Base-by-base conservation (phyloP, 2,113 vertebrate species). In the Anseranas semipalmata region DNA sequence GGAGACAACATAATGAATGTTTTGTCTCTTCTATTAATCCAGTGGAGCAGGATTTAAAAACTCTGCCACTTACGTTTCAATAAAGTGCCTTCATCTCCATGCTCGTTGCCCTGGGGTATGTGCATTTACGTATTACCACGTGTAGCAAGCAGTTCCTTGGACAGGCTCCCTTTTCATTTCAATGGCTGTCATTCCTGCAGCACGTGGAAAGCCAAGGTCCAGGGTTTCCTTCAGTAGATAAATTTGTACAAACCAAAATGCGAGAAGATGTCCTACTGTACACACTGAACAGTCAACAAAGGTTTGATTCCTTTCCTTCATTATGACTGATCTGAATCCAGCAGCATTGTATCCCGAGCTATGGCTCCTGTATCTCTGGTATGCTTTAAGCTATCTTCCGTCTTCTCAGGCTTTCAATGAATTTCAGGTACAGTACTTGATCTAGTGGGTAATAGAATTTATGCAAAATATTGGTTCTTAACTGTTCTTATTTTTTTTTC, bases 271-370 rank as follows among this genome's bases (percentile, higher is more conserved):
- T 46, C 20, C 50, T 24, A 0, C 39, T 35, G 50, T 41, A 10
- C 8, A 0, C 3, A 59, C 33, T 0, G 1, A 56, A 25, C 1
- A 19, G 59, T 25, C 30, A 32, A 15, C 48, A 24, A 15, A 56
- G 18, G 22, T 41, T 58, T 74, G 37, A 9, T 81, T 74, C 45
- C 15, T 1, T 89, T 74, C 55, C 56, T 25, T 87, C n/a, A 41
- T 62, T 39, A 1, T 35, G 24, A 22, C 48, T 37, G n/a, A 2
- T 52, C 50, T 46, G 48, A 74, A 25, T 30, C 53, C 66, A 52
- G 76, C 76, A 80, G 89, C 0, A 0, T 27, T 0, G 0, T n/a
- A 4, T 41, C 76, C 75, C 0, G 0, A 70, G 87, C 73, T 32
- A 0, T 1, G 20, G 41, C 73, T 65, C 28, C 73, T 3, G 0